Percentiles rank a stretch among this genome's conserved stretches.
Conservation (phyloP, 2,888 invertebrate genomes). For the Caenorhabditis panamensis region DNA sequence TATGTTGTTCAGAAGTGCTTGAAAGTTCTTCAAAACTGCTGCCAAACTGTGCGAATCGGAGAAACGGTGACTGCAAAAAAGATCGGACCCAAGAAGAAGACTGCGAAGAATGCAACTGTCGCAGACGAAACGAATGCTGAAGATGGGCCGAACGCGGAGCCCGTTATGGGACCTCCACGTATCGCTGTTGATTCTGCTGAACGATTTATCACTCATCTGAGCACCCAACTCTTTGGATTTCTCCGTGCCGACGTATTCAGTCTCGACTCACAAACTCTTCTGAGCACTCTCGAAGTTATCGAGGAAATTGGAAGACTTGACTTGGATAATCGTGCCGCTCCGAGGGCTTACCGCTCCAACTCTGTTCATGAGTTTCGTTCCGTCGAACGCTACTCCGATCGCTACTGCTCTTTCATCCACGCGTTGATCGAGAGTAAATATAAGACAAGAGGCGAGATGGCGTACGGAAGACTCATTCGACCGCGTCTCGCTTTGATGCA, state of each 20-base stretch:
- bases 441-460: constrained; percentile 26
- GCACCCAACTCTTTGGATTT: constrained; percentile 39
- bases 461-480: constrained; percentile 41
- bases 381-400: constrained; percentile 40
- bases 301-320: constrained; percentile 51
- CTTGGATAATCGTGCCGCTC: neutral
- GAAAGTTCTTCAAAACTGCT: constrained; percentile 50
- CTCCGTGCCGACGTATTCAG: constrained; percentile 21
- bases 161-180: constrained; percentile 32
- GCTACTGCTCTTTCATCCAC: constrained; percentile 36
- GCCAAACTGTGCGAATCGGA: constrained; percentile 35
- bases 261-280: constrained; percentile 21
- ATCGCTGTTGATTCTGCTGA: constrained; percentile 48
- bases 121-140: neutral
- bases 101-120: neutral
- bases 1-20: constrained; percentile 49
- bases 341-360: constrained; percentile 22
- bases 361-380: constrained; percentile 42
- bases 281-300: constrained; percentile 34
- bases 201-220: constrained; percentile 26
- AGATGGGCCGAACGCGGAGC: constrained; percentile 20
- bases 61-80: constrained; percentile 28
- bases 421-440: constrained; percentile 51
- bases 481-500: constrained; percentile 48
- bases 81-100: constrained; percentile 15